A percentile compares a stretch with the other conserved stretches of the same genome.
Conservation (phyloP, 1,140 invertebrate species). For the Chionoecetes opilio region DNA sequence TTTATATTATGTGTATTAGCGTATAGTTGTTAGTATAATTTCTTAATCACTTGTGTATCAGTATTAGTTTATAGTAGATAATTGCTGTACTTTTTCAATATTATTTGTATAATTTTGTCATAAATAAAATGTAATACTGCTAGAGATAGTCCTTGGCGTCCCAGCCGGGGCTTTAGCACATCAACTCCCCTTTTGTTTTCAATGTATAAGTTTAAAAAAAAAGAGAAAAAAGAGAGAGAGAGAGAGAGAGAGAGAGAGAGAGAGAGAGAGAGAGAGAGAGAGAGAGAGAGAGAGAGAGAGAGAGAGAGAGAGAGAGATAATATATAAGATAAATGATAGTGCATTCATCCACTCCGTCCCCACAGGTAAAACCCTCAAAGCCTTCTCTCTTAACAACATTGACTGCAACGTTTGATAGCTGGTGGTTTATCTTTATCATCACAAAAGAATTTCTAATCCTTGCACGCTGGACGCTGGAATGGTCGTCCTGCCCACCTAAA, state of each 20-base stretch:
- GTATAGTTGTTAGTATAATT: too few relatives aligned
- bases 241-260: neutral
- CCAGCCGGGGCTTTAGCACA: too few relatives aligned
- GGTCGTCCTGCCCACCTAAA: neutral
- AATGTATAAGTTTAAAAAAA: too few relatives aligned
- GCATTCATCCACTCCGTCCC: neutral
- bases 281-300: slow-evolving; percentile 27
- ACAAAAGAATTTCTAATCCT: neutral
- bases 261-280: slow-evolving; percentile 16
- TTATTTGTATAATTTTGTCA: too few relatives aligned
- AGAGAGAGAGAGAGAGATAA: slow-evolving; percentile 18
- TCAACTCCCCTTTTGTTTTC: too few relatives aligned
- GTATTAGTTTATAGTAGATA: too few relatives aligned
- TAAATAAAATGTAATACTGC: too few relatives aligned
- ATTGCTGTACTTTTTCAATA: too few relatives aligned
- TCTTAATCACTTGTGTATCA: too few relatives aligned
- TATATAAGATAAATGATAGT: neutral
- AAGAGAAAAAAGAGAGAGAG: neutral
- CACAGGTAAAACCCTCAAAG: neutral
- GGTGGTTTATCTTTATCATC: neutral
- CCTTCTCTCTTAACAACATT: neutral
- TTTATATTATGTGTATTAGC: too few relatives aligned
- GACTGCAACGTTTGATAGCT: neutral
- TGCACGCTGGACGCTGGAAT: neutral
- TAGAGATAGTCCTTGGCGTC: too few relatives aligned